These are phyloP conservation scores for Eurosta solidaginis DNA, from an alignment of 1,140 invertebrate species.

Conservation along the genomic window DNA sequence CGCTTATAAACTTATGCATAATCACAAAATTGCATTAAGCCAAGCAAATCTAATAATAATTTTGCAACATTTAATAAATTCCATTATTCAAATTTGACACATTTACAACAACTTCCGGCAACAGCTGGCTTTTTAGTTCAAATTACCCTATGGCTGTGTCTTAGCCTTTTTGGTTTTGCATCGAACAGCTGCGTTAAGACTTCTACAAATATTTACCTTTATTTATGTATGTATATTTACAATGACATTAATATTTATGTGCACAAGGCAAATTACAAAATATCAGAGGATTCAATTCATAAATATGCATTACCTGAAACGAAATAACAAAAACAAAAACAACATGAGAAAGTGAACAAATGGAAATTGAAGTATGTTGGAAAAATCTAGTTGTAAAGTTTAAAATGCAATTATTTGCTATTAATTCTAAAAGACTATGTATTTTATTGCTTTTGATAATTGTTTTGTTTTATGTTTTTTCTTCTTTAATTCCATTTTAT, in stretches of 20 bases:
- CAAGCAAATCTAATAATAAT: constrained; percentile 25
- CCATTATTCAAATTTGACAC: constrained; percentile 22
- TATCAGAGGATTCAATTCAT: not conserved
- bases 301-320: constrained; percentile 22
- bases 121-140: not conserved
- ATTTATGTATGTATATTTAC: too few relatives aligned
- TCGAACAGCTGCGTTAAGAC: not conserved
- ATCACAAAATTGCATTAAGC: constrained; percentile 11
- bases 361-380: not conserved
- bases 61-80: constrained; percentile 23
- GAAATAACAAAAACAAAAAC: not conserved
- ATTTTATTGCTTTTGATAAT: not conserved
- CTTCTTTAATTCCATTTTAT: too few relatives aligned
- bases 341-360: not conserved
- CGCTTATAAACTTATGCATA: not conserved
- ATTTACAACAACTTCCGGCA: constrained; percentile 21
- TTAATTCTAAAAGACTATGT: too few relatives aligned
- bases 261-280: not conserved
- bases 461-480: not conserved
- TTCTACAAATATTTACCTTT: not conserved
- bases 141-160: too few relatives aligned
- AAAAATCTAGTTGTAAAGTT: not conserved
- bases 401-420: not conserved
- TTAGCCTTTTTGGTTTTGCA: too few relatives aligned
- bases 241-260: too few relatives aligned